Conservation (phyloP, 2,113 vertebrate genomes). For the Cephalopholis sonnerati region DNA sequence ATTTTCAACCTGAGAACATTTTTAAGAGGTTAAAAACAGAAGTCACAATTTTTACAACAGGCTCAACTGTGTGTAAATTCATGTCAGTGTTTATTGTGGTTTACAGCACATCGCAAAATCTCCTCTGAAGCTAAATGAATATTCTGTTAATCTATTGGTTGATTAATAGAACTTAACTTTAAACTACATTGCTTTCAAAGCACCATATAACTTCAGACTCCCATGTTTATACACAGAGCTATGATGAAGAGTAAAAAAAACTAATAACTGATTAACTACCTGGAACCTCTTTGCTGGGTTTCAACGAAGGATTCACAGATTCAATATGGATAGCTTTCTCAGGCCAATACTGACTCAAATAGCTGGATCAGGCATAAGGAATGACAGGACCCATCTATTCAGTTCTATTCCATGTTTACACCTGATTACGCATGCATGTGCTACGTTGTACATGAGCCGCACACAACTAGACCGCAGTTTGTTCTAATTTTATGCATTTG, state of each 20-base stretch:
- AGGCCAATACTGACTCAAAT: too few species aligned
- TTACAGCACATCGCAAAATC: background rate
- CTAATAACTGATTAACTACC: background rate
- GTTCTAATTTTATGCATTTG: too few species aligned
- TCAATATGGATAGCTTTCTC: too few species aligned
- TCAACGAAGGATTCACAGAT: too few species aligned
- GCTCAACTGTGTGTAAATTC: background rate
- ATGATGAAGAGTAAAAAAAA: background rate
- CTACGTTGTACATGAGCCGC: too few species aligned
- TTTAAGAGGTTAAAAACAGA: background rate
- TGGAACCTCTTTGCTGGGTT: background rate
- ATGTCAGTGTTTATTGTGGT: background rate
- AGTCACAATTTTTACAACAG: background rate
- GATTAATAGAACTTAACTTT: background rate
- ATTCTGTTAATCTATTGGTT: background rate
- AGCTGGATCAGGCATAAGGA: too few species aligned
- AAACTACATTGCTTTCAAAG: background rate
- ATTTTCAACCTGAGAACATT: slow-evolving; percentile 83
- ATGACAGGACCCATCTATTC: too few species aligned
- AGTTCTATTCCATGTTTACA: too few species aligned
- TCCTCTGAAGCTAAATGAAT: background rate
- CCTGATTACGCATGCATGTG: too few species aligned
- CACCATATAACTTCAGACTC: background rate
- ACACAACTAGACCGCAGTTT: too few species aligned
- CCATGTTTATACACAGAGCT: background rate